Base-by-base conservation (phyloP, 2,113 vertebrate genomes). In the Python bivittatus region DNA sequence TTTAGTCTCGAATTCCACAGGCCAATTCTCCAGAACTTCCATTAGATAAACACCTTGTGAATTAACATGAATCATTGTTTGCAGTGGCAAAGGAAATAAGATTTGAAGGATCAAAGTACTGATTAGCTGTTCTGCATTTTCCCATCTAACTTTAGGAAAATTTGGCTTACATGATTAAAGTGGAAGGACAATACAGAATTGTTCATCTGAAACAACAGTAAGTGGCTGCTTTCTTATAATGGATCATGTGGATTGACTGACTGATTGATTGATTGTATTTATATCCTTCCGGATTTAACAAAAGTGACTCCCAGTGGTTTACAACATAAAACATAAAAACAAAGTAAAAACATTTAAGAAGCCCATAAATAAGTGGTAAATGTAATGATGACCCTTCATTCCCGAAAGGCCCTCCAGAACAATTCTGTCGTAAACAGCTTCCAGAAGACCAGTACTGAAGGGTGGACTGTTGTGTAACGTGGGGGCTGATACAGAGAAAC, bases 121-220 rank as follows among this genome's bases (percentile, higher is more conserved):
- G 84, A 89, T 52, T 10, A 92, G 52, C 20, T 2, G 0, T 29
- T 84, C 29, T 89, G 56, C 33, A 17, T 88, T 53, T 33, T 22
- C 29, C 56, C 25, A 0, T 92, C n/a, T 52, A 3, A 10, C 42
- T 92, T 58, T 58, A 92, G 91, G 56, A 1, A 17, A 29, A 29
- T 13, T 4, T 89, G 42, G 84, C 56, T 20, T 92, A 92, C 60
- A 64, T 84, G 23, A 84, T 92, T 84, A 92, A 89, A 89, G 29
- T 89, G 29, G 91, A 89, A 61, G 56, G 33, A 5, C 23, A 60
- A 20, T 27, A 64, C 56, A 48, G 23, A 84, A 13, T 92, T 38
- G 22, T 92, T 53, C 87, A 84, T 57, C 91, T 92, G 33, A 25
- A 84, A 60, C 87, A 60, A 15, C 83, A 48, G 91, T 92, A 89